Conservation (phyloP, 2,888 invertebrate genomes). For the Coelinius sp. region DNA sequence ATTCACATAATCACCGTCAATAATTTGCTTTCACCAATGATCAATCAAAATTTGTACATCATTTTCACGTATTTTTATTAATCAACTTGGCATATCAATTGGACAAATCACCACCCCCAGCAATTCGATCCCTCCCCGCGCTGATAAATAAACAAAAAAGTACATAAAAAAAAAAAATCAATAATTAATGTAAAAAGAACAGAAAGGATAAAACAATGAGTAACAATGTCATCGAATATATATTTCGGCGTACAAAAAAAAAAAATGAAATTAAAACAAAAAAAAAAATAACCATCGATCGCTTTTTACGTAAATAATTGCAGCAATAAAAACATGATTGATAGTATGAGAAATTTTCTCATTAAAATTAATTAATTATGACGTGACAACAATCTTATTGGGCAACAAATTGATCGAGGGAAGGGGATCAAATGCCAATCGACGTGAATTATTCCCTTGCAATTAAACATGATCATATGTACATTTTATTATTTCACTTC, state of each 20-base stretch:
- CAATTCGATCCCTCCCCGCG: background rate
- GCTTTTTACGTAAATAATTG: background rate
- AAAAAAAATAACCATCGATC: background rate
- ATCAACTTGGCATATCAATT: conserved; percentile 12
- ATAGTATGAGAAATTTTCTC: conserved; percentile 11
- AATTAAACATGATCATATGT: conserved; percentile 48
- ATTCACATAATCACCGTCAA: background rate
- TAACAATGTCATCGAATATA: conserved; percentile 27
- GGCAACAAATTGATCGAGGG: conserved; percentile 41
- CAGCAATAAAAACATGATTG: conserved; percentile 8
- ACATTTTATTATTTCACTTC: conserved; percentile 50
- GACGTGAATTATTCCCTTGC: conserved; percentile 37
- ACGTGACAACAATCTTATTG: conserved; percentile 45
- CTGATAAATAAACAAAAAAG: background rate
- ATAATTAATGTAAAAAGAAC: background rate
- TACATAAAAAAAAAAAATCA: background rate
- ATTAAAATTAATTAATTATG: conserved; percentile 14
- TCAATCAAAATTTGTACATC: conserved; percentile 17
- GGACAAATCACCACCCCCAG: background rate
- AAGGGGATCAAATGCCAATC: conserved; percentile 34
- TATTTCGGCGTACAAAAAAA: conserved; percentile 23
- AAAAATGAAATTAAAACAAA: background rate
- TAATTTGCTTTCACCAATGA: background rate
- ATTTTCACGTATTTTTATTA: conserved; percentile 2
- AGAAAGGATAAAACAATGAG: background rate